Conservation (phyloP, 2,797 vertebrate species). For the Ctenopoma kingsleyae region DNA sequence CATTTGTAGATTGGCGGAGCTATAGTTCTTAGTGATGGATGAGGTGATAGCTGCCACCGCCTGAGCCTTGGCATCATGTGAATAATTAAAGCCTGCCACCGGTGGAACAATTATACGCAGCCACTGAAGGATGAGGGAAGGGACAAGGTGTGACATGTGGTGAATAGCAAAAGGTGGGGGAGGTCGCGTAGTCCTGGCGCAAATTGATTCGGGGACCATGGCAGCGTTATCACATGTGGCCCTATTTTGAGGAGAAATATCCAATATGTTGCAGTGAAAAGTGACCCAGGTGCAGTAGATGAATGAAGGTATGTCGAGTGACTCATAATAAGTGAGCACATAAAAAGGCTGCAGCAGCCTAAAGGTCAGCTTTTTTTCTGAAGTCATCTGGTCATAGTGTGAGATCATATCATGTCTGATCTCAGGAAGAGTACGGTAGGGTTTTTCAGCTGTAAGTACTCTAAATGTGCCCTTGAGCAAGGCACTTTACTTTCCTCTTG, state of each 20-base stretch:
- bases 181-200: background rate
- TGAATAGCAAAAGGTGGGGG: conserved; percentile 52
- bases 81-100: conserved; percentile 83
- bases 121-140: conserved; percentile 73
- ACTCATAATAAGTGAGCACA: conserved; percentile 11
- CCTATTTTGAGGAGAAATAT: conserved; percentile 29
- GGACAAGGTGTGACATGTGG: conserved; percentile 49
- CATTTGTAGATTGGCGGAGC: conserved; percentile 61
- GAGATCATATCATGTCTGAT: conserved; percentile 25
- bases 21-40: conserved; percentile 79
- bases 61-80: conserved; percentile 76
- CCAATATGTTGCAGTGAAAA: conserved; percentile 16
- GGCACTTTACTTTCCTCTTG: background rate
- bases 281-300: conserved; percentile 6
- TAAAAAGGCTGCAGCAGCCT: background rate
- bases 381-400: conserved; percentile 22
- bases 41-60: conserved; percentile 79
- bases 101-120: conserved; percentile 78
- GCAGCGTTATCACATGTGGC: conserved; percentile 17
- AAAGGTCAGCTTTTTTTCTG: conserved; percentile 20
- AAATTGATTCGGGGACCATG: conserved; percentile 54
- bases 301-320: background rate
- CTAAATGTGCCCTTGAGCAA: conserved; percentile 38
- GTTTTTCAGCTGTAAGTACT: conserved; percentile 21
- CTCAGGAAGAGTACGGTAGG: background rate